Percentiles rank a stretch among this genome's conserved stretches.
Conservation (phyloP, 2,113 vertebrate genomes). For the Pristiophorus japonicus region DNA sequence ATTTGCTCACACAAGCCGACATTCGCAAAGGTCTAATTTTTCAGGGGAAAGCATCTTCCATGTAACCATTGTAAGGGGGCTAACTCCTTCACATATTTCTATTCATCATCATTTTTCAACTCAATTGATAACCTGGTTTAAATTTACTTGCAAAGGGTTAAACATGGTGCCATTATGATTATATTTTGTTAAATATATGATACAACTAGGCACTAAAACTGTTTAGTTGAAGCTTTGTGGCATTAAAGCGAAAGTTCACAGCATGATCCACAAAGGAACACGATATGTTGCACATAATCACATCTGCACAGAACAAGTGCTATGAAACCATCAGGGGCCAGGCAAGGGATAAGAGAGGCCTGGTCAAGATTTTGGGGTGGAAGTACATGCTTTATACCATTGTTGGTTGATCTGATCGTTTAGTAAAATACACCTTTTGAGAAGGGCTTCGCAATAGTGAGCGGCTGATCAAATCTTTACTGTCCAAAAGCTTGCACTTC, state of each 20-base stretch:
- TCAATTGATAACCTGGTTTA: not conserved
- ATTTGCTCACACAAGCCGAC: not conserved
- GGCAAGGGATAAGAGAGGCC: not conserved
- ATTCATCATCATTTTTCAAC: not conserved
- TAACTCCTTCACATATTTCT: not conserved
- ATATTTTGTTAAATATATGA: not conserved
- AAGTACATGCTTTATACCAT: not conserved
- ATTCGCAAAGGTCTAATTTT: not conserved
- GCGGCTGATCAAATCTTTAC: not conserved
- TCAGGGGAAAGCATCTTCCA: not conserved
- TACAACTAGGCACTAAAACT: not conserved
- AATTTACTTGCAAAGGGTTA: not conserved
- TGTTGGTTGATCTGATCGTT: not conserved
- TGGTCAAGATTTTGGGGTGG: not conserved
- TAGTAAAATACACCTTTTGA: not conserved
- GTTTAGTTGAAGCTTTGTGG: not conserved
- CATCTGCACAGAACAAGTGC: not conserved
- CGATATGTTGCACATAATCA: not conserved
- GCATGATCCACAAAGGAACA: not conserved
- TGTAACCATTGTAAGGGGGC: not conserved
- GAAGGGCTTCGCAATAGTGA: not conserved
- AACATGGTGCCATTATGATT: not conserved
- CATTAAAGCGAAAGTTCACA: not conserved
- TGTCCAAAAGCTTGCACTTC: not conserved
- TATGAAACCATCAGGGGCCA: not conserved